phyloP scores from a whole-genome alignment of 2,113 vertebrate genomes.

The Motacilla tschutschensis region DNA sequence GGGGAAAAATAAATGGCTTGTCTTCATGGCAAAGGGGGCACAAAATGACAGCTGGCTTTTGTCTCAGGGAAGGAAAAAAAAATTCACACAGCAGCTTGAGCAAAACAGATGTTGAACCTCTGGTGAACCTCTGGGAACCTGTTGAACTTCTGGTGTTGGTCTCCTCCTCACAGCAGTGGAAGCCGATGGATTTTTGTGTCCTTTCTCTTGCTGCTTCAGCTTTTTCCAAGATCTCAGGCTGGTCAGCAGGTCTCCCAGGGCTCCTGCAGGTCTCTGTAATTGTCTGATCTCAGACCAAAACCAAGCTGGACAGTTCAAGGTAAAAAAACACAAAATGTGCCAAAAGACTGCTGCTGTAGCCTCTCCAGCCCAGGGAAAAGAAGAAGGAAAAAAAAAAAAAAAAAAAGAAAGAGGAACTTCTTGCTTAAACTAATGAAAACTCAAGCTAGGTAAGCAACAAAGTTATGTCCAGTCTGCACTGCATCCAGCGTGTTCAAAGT shows the following conservation, averaged over 20 bases:
- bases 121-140: not conserved
- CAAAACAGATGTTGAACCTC: not conserved
- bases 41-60: not conserved
- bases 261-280: not conserved
- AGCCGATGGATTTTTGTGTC: not conserved
- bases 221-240: not conserved
- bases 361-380: not conserved
- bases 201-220: not conserved
- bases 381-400: accelerated
- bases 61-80: not conserved
- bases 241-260: accelerated
- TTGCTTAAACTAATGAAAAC: not conserved
- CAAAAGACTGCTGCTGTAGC: not conserved
- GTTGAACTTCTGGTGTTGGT: not conserved
- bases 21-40: accelerated
- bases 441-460: not conserved
- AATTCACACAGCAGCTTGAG: accelerated
- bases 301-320: not conserved
- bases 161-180: not conserved
- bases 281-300: not conserved
- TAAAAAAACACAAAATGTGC: not conserved
- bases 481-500: accelerated
- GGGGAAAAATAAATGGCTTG: not conserved
- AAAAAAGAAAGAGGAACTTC: not conserved
- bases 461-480: accelerated